Conservation (phyloP, 2,888 invertebrate species). For the Corythucha ciliata region DNA sequence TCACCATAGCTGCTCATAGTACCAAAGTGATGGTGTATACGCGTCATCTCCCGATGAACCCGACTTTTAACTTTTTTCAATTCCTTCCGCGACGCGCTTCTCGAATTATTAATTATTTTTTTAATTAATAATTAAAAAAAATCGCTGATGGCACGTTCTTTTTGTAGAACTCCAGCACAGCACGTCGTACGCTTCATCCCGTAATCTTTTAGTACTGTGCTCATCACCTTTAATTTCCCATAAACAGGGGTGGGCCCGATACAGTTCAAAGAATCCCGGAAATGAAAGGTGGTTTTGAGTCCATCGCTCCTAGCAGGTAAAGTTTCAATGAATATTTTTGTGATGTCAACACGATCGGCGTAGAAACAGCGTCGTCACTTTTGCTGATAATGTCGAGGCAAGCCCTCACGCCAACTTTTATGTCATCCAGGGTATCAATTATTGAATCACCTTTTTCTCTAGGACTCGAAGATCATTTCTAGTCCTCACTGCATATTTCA, state of each 20-base stretch:
- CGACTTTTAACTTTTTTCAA: slow-evolving; percentile 20
- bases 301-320: too few relatives aligned
- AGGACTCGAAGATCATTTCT: too few relatives aligned
- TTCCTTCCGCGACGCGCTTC: slow-evolving; percentile 15
- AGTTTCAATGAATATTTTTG: too few relatives aligned
- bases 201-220: slow-evolving; percentile 17
- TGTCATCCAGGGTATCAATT: too few relatives aligned
- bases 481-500: too few relatives aligned
- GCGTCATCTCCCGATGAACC: slow-evolving; percentile 18
- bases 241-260: slow-evolving; percentile 15
- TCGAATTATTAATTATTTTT: slow-evolving; percentile 20
- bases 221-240: slow-evolving; percentile 7
- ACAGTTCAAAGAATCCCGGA: slow-evolving; percentile 8
- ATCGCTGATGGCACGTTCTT: slow-evolving; percentile 20
- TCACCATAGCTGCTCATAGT: slow-evolving; percentile 6
- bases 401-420: too few relatives aligned
- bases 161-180: slow-evolving; percentile 13
- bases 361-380: too few relatives aligned
- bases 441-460: too few relatives aligned
- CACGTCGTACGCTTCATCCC: slow-evolving; percentile 18
- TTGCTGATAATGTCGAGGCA: too few relatives aligned
- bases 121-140: slow-evolving; percentile 12
- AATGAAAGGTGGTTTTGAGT: slow-evolving; percentile 2
- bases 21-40: slow-evolving; percentile 12
- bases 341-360: too few relatives aligned